phyloP scores from a whole-genome alignment of 2,888 invertebrate species.

The Liposcelis brunnea region DNA sequence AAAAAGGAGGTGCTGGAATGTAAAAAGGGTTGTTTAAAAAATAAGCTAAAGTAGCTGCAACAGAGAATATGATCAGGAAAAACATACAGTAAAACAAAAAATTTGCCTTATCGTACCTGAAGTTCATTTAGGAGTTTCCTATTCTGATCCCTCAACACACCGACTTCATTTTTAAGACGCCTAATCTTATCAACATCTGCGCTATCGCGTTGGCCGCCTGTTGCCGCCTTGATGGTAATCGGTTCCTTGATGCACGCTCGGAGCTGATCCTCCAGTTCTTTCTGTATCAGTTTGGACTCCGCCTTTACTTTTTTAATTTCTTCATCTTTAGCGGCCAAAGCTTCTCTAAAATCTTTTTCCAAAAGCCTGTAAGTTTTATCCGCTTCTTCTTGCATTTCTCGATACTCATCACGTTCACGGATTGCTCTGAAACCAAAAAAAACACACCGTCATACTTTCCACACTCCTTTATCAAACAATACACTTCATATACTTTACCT shows the following conservation, averaged over 20 bases:
- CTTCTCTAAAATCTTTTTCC: background rate
- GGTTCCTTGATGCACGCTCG: constrained; percentile 5
- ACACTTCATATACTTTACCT: constrained; percentile 11
- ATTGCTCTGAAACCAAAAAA: constrained; percentile 4
- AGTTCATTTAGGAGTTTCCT: too few species aligned
- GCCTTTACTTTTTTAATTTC: background rate
- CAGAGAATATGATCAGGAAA: too few species aligned
- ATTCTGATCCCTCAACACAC: too few species aligned
- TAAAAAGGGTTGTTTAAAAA: too few species aligned
- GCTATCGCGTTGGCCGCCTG: background rate
- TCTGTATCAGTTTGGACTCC: constrained; percentile 5
- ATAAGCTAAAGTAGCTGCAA: too few species aligned
- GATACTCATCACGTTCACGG: constrained; percentile 6
- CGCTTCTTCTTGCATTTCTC: constrained; percentile 8
- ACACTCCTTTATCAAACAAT: too few species aligned
- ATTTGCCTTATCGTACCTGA: too few species aligned
- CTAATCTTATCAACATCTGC: too few species aligned
- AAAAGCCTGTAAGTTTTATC: background rate
- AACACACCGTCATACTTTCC: too few species aligned
- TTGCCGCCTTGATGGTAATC: background rate
- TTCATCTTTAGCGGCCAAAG: background rate
- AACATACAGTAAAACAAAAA: too few species aligned
- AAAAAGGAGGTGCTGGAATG: too few species aligned
- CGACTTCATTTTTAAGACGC: too few species aligned
- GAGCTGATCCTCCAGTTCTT: constrained; percentile 8